These are phyloP conservation scores for Cydia pomonella DNA, from an alignment of 1,140 invertebrate species.

Conservation along the genomic window DNA sequence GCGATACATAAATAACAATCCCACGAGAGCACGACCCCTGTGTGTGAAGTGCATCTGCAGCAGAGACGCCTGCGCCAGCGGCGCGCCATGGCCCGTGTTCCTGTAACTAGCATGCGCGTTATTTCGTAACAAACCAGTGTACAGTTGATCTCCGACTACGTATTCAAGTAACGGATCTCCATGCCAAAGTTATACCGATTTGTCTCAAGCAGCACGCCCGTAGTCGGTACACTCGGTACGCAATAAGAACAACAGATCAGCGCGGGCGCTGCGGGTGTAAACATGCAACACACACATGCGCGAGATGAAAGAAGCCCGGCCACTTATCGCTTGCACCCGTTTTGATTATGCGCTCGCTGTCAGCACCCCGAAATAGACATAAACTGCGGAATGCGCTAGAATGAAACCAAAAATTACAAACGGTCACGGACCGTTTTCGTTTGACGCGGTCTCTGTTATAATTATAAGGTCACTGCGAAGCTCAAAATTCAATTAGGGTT, in stretches of 20 bases:
- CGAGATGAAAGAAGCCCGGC: constrained; percentile 70
- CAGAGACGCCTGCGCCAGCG: constrained; percentile 16
- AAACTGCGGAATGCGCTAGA: constrained; percentile 35
- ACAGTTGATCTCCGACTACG: background rate
- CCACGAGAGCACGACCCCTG: constrained; percentile 28
- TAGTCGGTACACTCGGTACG: constrained; percentile 31
- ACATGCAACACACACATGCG: constrained; percentile 40
- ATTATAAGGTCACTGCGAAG: too few relatives aligned
- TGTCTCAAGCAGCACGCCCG: constrained; percentile 34
- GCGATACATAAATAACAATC: constrained; percentile 30
- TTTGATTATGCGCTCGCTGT: constrained; percentile 66
- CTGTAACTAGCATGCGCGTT: background rate
- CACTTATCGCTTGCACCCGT: constrained; percentile 72
- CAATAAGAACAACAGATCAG: constrained; percentile 16
- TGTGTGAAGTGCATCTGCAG: constrained; percentile 18
- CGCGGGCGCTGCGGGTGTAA: constrained; percentile 42
- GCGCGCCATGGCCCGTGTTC: constrained; percentile 5
- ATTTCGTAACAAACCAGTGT: background rate
- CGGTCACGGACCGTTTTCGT: too few relatives aligned
- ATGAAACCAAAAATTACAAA: background rate
- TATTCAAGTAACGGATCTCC: background rate
- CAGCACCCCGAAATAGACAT: constrained; percentile 73
- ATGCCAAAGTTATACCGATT: constrained; percentile 34
- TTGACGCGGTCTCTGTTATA: too few relatives aligned
- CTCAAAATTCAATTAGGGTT: too few relatives aligned